A percentile compares a stretch with the other conserved stretches of the same genome.
These are phyloP conservation scores for Harpagifer antarcticus DNA, from an alignment of 2,797 vertebrate species.

Conservation along the genomic window DNA sequence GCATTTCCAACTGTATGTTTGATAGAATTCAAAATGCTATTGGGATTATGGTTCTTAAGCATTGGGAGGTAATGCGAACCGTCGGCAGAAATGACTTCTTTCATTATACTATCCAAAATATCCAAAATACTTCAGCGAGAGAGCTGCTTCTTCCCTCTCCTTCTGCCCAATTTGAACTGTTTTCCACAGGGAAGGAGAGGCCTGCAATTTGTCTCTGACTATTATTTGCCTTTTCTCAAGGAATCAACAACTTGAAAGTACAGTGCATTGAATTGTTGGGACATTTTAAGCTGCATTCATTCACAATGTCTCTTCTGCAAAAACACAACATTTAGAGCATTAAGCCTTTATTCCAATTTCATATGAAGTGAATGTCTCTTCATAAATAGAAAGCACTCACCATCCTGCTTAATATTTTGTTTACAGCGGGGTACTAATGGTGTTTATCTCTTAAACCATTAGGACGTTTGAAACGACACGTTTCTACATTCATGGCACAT, in stretches of 20 bases:
- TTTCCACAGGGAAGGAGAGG: constrained; percentile 79
- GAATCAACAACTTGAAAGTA: constrained; percentile 86
- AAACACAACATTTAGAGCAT: constrained; percentile 58
- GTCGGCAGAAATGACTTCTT: constrained; percentile 83
- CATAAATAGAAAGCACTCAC: constrained; percentile 61
- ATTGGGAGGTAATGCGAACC: constrained; percentile 83
- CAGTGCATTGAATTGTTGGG: constrained; percentile 79
- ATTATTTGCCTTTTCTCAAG: constrained; percentile 84
- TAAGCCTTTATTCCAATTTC: constrained; percentile 51
- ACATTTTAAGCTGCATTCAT: constrained; percentile 75
- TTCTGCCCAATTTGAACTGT: constrained; percentile 77
- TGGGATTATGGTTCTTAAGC: constrained; percentile 83
- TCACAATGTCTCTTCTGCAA: constrained; percentile 65
- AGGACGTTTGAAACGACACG: constrained; percentile 46
- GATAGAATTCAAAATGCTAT: constrained; percentile 81
- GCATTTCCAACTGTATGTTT: constrained; percentile 80
- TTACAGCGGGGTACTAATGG: constrained; percentile 51
- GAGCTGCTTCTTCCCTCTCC: constrained; percentile 71
- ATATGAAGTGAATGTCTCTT: constrained; percentile 50
- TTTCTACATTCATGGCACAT: constrained; percentile 76
- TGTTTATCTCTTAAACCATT: constrained; percentile 53
- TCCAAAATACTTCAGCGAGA: constrained; percentile 73
- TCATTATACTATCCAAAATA: constrained; percentile 83
- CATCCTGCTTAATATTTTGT: constrained; percentile 61
- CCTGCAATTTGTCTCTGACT: constrained; percentile 85